A percentile compares a stretch with the other conserved stretches of the same genome.
Conservation (phyloP, 92 coral and sea anemone species). For the Epizoanthus fatuus region DNA sequence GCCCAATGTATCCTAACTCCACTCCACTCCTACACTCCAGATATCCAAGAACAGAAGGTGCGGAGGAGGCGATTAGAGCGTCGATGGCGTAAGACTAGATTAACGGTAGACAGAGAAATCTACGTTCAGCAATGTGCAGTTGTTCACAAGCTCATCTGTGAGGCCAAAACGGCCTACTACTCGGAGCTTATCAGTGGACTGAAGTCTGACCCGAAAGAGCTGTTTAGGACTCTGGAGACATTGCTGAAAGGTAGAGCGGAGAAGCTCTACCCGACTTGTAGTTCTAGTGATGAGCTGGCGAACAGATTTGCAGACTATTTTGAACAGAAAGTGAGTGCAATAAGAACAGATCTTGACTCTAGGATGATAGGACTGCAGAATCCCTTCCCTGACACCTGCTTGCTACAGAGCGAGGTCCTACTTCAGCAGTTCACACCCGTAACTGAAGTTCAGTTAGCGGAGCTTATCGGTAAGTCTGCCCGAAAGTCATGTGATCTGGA, state of each 20-base stretch:
- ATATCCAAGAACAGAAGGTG: not conserved
- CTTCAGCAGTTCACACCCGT: too few species aligned
- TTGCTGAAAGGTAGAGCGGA: too few species aligned
- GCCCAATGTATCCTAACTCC: too few species aligned
- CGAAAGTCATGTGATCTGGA: slow-evolving; percentile 43
- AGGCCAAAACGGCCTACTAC: too few species aligned
- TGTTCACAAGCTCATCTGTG: too few species aligned
- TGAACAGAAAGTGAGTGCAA: slow-evolving; percentile 45
- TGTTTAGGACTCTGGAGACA: too few species aligned
- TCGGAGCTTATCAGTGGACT: too few species aligned
- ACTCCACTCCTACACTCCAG: not conserved
- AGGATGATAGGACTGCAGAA: slow-evolving; percentile 6
- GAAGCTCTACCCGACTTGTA: too few species aligned
- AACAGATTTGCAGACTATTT: slow-evolving; percentile 59
- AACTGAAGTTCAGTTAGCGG: slow-evolving; percentile 11
- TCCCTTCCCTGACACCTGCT: slow-evolving; percentile 20
- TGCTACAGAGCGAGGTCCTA: not conserved
- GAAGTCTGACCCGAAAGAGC: too few species aligned
- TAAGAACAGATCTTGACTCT: not conserved
- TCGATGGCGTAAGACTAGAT: too few species aligned
- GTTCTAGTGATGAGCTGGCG: not conserved
- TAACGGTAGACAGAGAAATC: too few species aligned
- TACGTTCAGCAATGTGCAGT: too few species aligned
- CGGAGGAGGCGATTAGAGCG: not conserved
- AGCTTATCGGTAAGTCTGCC: not conserved